A percentile compares a stretch with the other conserved stretches of the same genome.
These are phyloP conservation scores for Dryadula phaetusa DNA, from an alignment of 2,888 invertebrate genomes.

Conservation along the genomic window DNA sequence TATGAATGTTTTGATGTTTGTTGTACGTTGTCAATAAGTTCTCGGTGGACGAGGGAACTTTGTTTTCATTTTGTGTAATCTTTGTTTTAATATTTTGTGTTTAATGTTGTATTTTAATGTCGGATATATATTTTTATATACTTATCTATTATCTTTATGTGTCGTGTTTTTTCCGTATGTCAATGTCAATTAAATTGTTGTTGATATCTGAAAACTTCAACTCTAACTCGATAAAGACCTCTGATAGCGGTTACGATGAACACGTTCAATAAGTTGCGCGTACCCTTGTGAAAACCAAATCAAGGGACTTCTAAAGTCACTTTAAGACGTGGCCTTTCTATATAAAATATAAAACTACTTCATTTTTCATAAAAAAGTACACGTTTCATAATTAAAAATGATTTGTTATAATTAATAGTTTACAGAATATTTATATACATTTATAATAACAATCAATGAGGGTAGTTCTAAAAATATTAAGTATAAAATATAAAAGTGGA, in stretches of 20 bases:
- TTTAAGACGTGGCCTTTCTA: constrained; percentile 85
- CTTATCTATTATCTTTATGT: constrained; percentile 14
- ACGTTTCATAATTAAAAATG: constrained; percentile 18
- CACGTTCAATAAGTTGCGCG: constrained; percentile 70
- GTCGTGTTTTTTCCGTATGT: not conserved
- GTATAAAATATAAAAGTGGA: too few species aligned
- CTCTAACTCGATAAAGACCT: constrained; percentile 51
- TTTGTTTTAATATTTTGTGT: constrained; percentile 13
- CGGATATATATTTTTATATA: constrained; percentile 15
- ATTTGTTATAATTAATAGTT: not conserved
- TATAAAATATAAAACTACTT: constrained; percentile 7
- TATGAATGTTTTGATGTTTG: constrained; percentile 65
- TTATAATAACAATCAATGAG: too few species aligned
- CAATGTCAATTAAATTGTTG: constrained; percentile 34
- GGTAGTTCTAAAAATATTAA: too few species aligned
- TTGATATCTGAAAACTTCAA: constrained; percentile 40
- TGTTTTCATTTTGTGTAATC: constrained; percentile 44
- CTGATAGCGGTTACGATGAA: constrained; percentile 68
- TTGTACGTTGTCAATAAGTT: constrained; percentile 62
- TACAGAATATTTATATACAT: too few species aligned
- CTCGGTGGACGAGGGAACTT: constrained; percentile 60
- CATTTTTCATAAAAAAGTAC: constrained; percentile 37
- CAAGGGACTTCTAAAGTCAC: constrained; percentile 87
- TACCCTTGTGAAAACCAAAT: constrained; percentile 92
- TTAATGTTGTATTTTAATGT: constrained; percentile 12